Evolutionary conservation across 2,797 vertebrate genomes (phyloP).

Genomic region (Nyctibius grandis): DNA sequence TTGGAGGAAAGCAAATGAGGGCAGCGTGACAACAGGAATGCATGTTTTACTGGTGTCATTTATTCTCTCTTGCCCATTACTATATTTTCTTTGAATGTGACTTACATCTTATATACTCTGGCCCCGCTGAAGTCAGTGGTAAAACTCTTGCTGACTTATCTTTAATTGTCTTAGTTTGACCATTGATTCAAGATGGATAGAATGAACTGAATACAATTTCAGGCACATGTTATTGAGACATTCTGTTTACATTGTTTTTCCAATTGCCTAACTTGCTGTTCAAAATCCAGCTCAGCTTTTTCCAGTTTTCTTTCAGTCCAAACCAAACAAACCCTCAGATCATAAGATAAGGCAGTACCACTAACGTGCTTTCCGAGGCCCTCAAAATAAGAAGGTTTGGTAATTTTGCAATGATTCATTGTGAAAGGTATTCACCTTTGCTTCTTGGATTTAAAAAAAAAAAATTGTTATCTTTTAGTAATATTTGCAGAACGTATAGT

Average conservation of each 20-base stretch:
- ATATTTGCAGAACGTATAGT: constrained; percentile 44
- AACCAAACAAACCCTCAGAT: constrained; percentile 49
- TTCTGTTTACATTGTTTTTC: constrained; percentile 7
- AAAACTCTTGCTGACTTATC: neutral
- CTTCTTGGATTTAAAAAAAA: constrained; percentile 13
- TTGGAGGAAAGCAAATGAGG: neutral
- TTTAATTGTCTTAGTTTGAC: neutral
- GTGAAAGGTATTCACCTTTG: constrained; percentile 61
- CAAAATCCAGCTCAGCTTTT: constrained; percentile 56
- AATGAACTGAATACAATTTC: neutral
- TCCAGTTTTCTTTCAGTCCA: constrained; percentile 38
- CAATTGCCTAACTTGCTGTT: constrained; percentile 53
- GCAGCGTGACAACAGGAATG: neutral
- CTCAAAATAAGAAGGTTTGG: constrained; percentile 29
- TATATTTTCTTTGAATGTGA: neutral
- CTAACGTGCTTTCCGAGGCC: neutral
- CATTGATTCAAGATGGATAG: neutral
- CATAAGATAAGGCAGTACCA: constrained; percentile 30
- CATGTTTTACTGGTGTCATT: neutral
- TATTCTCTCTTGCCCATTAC: neutral
- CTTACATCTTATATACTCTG: neutral
- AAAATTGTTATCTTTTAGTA: constrained; percentile 23
- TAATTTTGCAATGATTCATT: constrained; percentile 62
- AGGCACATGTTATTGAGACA: neutral
- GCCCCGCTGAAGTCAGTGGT: neutral